Evolutionary conservation across 2,113 vertebrate species (phyloP).

Genomic region (Leptobrachium leishanense): DNA sequence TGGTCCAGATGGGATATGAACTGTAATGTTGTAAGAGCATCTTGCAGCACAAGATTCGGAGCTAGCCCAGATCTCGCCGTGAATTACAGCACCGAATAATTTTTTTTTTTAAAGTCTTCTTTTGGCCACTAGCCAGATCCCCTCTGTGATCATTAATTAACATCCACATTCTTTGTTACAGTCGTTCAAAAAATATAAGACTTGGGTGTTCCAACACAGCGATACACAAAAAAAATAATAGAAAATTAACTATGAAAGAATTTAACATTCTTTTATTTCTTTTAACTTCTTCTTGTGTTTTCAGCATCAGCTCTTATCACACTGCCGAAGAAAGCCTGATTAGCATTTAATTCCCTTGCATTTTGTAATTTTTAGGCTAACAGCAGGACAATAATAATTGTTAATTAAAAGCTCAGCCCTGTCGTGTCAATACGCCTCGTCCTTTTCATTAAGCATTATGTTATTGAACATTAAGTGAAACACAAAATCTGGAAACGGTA

Average conservation of each 20-base stretch:
- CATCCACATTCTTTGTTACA: constrained; percentile 35
- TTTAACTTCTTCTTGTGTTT: background rate
- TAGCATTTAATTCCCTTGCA: background rate
- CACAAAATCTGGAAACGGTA: constrained; percentile 10
- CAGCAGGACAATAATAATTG: constrained; percentile 43
- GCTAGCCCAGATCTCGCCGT: constrained; percentile 8
- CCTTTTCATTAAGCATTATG: constrained; percentile 31
- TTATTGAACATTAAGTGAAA: constrained; percentile 13
- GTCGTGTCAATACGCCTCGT: constrained; percentile 34
- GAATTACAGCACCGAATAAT: constrained; percentile 10
- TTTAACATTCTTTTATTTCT: background rate
- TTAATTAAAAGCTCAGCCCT: constrained; percentile 36
- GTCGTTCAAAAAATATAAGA: constrained; percentile 24
- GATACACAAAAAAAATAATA: constrained; percentile 26
- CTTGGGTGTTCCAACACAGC: constrained; percentile 9
- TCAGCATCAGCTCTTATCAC: background rate
- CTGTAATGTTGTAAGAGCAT: constrained; percentile 18
- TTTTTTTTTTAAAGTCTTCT: background rate
- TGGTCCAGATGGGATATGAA: constrained; percentile 30
- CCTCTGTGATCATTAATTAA: constrained; percentile 41
- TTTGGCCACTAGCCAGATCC: constrained; percentile 15
- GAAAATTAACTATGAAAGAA: constrained; percentile 35
- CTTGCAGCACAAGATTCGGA: constrained; percentile 19
- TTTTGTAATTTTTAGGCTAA: constrained; percentile 24
- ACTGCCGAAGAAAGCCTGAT: background rate